Conservation (phyloP, 2,888 invertebrate species). For the Ormyrus labotus region DNA sequence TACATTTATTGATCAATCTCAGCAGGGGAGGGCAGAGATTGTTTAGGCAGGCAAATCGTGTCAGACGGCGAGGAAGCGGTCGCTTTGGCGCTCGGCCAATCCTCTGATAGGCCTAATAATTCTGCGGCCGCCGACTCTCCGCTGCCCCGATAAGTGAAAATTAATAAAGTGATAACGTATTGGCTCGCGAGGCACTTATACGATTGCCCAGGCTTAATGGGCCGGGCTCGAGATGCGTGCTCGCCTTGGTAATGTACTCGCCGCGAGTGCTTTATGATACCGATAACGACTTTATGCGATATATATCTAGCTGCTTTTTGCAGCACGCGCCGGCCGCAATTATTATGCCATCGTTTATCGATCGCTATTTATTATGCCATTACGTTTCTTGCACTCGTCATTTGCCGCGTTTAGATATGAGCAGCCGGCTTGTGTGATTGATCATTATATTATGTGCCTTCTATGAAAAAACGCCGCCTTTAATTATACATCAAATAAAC, state of each 20-base stretch:
- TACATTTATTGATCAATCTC: conserved; percentile 13
- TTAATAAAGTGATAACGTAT: conserved; percentile 44
- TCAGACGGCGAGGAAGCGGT: background rate
- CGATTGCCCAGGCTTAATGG: conserved; percentile 9
- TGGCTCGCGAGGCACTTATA: conserved; percentile 13
- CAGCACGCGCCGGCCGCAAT: conserved; percentile 12
- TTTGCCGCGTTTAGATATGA: conserved; percentile 20
- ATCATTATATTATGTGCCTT: conserved; percentile 35
- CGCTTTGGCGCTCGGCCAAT: conserved; percentile 24
- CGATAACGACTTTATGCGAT: conserved; percentile 33
- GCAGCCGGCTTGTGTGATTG: background rate
- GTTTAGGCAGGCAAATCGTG: background rate
- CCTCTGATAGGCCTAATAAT: conserved; percentile 33
- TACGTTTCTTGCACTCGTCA: conserved; percentile 40
- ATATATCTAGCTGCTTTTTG: conserved; percentile 23
- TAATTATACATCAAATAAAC: no score
- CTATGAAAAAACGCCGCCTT: no score
- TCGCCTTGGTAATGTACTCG: conserved; percentile 7
- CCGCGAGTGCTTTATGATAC: conserved; percentile 25
- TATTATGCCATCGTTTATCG: conserved; percentile 40
- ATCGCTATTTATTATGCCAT: conserved; percentile 44
- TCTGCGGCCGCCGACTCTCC: background rate
- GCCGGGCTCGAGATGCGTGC: background rate
- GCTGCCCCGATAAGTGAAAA: conserved; percentile 37
- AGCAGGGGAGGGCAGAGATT: no score